These are phyloP conservation scores for Enteromius thamalakanensis DNA, from an alignment of 2,797 vertebrate species.

Conservation along the genomic window DNA sequence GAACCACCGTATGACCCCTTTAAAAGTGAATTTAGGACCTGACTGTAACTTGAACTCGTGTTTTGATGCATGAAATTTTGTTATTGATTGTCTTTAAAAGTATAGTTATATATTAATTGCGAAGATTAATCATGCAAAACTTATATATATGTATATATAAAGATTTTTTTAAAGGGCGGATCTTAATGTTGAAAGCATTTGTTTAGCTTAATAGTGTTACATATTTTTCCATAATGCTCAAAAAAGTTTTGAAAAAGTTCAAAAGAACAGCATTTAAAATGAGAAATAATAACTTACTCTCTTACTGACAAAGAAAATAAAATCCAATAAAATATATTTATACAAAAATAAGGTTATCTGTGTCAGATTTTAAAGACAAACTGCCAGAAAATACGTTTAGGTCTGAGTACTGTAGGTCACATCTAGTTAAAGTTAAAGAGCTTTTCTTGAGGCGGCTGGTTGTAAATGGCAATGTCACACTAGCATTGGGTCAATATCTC, in stretches of 20 bases:
- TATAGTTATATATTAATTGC: no score
- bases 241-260: not conserved
- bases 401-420: constrained; percentile 40
- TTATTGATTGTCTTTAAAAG: no score
- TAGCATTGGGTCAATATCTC: not conserved
- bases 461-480: constrained; percentile 3
- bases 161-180: no score
- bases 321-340: not conserved
- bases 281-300: not conserved
- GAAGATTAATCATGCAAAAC: no score
- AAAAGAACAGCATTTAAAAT: not conserved
- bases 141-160: no score
- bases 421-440: constrained; percentile 54
- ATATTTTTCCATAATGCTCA: no score
- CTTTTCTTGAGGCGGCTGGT: constrained; percentile 34
- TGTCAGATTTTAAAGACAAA: constrained; percentile 54
- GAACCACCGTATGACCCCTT: no score
- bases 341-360: constrained; percentile 44
- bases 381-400: constrained; percentile 54
- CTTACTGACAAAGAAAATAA: not conserved
- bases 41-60: no score
- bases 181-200: no score
- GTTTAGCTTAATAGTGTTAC: no score
- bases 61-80: no score
- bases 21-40: no score